A percentile compares a stretch with the other conserved stretches of the same genome.
phyloP scores from a whole-genome alignment of 2,888 invertebrate species.

The Bellardia bayeri region DNA sequence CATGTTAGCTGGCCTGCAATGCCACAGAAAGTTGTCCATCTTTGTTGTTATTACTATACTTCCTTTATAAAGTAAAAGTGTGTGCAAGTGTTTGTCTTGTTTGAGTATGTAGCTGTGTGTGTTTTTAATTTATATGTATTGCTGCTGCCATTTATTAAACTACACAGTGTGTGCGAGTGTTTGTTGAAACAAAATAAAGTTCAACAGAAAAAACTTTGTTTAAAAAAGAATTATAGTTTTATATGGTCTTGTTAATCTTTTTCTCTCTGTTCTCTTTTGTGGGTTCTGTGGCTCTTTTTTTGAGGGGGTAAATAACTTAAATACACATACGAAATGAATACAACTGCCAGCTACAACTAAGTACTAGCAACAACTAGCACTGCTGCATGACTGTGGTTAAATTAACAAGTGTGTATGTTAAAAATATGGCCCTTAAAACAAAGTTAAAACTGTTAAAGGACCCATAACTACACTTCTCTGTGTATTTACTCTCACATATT shows the following conservation, averaged over 20 bases:
- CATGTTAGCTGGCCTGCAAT: too few species aligned
- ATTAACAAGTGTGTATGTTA: slow-evolving; percentile 58
- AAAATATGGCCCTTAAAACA: slow-evolving; percentile 46
- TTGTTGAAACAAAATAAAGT: too few species aligned
- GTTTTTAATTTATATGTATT: too few species aligned
- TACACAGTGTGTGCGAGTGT: too few species aligned
- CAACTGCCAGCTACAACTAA: slow-evolving; percentile 26
- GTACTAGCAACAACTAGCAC: slow-evolving; percentile 26
- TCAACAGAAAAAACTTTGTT: background rate
- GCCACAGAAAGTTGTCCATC: too few species aligned
- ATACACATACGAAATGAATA: background rate
- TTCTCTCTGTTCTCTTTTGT: slow-evolving; percentile 23
- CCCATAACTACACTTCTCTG: slow-evolving; percentile 11
- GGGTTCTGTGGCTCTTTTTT: slow-evolving; percentile 21
- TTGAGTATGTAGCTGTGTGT: too few species aligned
- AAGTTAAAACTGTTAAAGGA: background rate
- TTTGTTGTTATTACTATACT: too few species aligned
- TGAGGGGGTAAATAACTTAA: background rate
- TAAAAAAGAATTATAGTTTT: slow-evolving; percentile 68
- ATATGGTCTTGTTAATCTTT: slow-evolving; percentile 64
- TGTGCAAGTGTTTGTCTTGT: too few species aligned
- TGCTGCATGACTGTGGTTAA: slow-evolving; percentile 50
- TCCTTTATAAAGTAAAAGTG: too few species aligned
- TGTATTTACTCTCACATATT: slow-evolving; percentile 8
- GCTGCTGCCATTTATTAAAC: too few species aligned